These are phyloP conservation scores for Drosophila simulans DNA, from an alignment of 1,140 invertebrate species.

Conservation along the genomic window DNA sequence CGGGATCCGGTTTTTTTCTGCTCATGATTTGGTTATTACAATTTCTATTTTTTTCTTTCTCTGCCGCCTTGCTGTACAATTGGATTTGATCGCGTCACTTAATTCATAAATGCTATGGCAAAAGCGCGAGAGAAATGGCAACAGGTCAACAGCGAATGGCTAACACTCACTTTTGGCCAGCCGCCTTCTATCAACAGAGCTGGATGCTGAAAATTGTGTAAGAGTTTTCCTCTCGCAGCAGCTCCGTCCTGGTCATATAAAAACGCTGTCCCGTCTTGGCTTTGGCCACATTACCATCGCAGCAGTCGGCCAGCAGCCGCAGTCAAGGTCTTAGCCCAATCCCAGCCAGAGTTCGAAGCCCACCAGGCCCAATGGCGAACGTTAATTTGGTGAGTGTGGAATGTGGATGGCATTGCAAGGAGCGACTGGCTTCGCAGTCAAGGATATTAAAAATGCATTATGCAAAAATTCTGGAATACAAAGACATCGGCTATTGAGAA, in stretches of 20 bases:
- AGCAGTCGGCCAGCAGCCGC: conserved; percentile 46
- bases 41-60: conserved; percentile 18
- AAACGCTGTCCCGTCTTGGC: conserved; percentile 38
- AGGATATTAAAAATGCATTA: conserved; percentile 58
- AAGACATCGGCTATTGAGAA: conserved; percentile 6
- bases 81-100: conserved; percentile 78
- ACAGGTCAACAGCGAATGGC: conserved; percentile 49
- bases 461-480: conserved; percentile 9
- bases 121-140: conserved; percentile 28
- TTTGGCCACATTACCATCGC: conserved; percentile 64
- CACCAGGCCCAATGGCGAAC: conserved; percentile 58
- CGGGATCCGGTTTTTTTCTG: conserved; percentile 32
- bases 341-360: conserved; percentile 31
- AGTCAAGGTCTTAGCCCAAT: conserved; percentile 45
- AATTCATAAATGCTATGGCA: conserved; percentile 64
- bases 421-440: background rate
- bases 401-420: conserved; percentile 1
- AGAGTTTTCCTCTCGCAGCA: conserved; percentile 27
- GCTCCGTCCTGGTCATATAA: conserved; percentile 69
- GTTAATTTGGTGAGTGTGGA: conserved; percentile 53
- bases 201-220: conserved; percentile 40
- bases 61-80: conserved; percentile 28
- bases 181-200: conserved; percentile 66
- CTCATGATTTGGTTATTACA: conserved; percentile 43
- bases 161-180: conserved; percentile 70